These are phyloP conservation scores for Orycteropus afer DNA, from an alignment of 2,113 vertebrate species.

Conservation along the genomic window DNA sequence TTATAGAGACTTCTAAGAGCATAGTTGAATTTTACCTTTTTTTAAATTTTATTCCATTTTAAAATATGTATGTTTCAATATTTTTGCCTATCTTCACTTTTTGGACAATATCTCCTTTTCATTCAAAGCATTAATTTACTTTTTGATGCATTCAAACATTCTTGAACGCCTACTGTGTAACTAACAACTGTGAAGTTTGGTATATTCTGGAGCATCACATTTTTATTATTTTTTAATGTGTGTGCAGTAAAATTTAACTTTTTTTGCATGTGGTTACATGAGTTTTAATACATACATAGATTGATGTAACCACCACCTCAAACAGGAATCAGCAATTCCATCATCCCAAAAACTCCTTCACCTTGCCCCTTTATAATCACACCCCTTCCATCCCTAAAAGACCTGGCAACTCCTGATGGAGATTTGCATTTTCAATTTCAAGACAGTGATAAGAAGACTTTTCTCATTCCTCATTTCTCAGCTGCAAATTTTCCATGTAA, in stretches of 20 bases:
- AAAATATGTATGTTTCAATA: neutral
- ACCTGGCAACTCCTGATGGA: neutral
- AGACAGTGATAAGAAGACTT: neutral
- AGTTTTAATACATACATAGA: too few relatives aligned
- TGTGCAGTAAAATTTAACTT: neutral
- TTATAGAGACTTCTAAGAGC: neutral
- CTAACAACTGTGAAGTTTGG: neutral
- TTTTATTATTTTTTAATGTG: neutral
- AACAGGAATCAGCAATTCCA: neutral
- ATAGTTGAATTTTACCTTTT: neutral
- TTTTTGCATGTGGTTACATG: neutral
- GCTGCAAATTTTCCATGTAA: neutral
- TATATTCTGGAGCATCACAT: neutral
- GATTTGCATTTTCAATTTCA: neutral
- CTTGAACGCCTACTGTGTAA: neutral
- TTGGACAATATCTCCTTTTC: slow-evolving; percentile 28
- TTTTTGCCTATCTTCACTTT: neutral
- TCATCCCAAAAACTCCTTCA: neutral
- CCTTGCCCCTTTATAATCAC: neutral
- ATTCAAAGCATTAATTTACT: neutral
- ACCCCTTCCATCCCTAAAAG: neutral
- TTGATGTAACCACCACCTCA: neutral
- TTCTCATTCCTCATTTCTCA: slow-evolving; percentile 30
- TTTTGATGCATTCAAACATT: neutral
- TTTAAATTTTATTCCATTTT: slow-evolving; percentile 22